phyloP scores from a whole-genome alignment of 2,113 vertebrate genomes.

The Thalassarche chlororhynchos region DNA sequence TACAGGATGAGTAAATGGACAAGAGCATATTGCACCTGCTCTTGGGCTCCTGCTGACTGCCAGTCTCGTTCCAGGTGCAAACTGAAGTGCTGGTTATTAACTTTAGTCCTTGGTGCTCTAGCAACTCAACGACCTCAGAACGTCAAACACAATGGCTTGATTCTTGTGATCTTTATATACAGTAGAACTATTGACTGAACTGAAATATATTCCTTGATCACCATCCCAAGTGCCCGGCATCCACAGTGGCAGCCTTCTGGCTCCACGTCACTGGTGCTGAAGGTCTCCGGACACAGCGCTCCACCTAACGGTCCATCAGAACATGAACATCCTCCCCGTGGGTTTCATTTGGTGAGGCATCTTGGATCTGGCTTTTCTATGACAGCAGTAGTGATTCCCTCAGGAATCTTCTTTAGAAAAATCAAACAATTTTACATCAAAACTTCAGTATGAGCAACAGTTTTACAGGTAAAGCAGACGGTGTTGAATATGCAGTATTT shows the following conservation, averaged over 20 bases:
- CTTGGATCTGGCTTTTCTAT: neutral
- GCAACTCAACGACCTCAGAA: neutral
- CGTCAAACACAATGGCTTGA: neutral
- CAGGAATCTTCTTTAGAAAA: neutral
- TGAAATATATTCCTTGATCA: neutral
- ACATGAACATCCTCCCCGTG: neutral
- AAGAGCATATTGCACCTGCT: constrained; percentile 51
- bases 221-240: neutral
- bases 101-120: neutral
- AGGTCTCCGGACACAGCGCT: neutral
- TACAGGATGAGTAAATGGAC: constrained; percentile 19
- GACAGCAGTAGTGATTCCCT: neutral
- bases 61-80: neutral
- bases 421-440: neutral
- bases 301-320: neutral
- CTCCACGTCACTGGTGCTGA: neutral
- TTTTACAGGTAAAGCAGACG: neutral
- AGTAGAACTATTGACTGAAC: neutral
- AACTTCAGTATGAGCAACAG: neutral
- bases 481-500: neutral
- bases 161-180: neutral
- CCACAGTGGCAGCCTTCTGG: neutral
- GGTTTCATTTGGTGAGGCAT: neutral
- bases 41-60: constrained; percentile 28
- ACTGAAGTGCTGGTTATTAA: neutral